Conservation (phyloP, 2,888 invertebrate species). For the Acanthosepion esculentum region DNA sequence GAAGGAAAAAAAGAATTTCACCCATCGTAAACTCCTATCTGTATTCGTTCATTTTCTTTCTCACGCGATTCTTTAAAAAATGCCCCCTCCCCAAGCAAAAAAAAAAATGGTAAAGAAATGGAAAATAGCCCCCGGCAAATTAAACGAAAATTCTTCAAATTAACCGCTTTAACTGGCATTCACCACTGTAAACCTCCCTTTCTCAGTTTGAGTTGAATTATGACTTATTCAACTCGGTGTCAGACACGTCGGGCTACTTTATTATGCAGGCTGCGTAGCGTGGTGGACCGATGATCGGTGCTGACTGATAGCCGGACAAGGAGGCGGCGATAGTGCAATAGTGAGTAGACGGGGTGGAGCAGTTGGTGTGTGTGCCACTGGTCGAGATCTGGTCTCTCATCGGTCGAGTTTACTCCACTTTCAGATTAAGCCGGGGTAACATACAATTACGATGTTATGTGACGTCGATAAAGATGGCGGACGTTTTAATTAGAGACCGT, state of each 20-base stretch:
- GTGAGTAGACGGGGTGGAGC: background rate
- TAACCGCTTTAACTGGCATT: background rate
- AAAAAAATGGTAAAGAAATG: background rate
- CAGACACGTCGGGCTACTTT: background rate
- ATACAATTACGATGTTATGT: slow-evolving; percentile 33
- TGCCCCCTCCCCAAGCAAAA: accelerated
- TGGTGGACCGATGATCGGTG: background rate
- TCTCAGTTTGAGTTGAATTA: background rate
- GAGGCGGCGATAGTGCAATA: background rate
- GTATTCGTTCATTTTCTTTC: background rate
- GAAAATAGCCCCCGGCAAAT: background rate
- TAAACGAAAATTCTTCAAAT: background rate
- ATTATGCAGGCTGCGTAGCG: background rate
- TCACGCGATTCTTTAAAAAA: background rate
- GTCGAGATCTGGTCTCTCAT: background rate
- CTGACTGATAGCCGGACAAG: background rate
- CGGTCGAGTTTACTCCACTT: slow-evolving; percentile 33
- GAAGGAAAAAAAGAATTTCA: background rate
- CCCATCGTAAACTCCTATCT: background rate
- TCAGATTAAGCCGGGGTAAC: slow-evolving; percentile 1
- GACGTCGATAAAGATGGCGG: slow-evolving; percentile 6
- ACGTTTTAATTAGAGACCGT: background rate
- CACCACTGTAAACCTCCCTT: background rate
- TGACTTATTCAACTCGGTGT: background rate
- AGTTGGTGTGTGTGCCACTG: background rate